Evolutionary conservation across 2,113 vertebrate species (phyloP).

Genomic region (Nannobrachium achirus): DNA sequence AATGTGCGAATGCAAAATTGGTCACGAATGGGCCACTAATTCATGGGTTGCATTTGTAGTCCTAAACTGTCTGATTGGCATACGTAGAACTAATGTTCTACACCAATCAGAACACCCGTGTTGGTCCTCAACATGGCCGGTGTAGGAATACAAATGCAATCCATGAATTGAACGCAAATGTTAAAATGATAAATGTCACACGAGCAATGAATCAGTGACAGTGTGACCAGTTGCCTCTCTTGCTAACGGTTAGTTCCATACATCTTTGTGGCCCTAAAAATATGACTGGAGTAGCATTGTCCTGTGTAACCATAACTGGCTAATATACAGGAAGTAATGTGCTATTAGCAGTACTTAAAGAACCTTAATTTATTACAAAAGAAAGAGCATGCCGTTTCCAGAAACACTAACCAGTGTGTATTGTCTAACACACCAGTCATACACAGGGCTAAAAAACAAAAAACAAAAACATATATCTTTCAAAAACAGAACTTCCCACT

Average conservation of each 20-base stretch:
- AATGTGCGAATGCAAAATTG: too few species aligned
- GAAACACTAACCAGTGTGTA: neutral
- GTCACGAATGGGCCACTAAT: too few species aligned
- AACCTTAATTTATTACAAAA: neutral
- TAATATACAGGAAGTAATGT: neutral
- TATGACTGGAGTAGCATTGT: constrained; percentile 21
- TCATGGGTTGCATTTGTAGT: too few species aligned
- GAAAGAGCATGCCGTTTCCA: neutral
- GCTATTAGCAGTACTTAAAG: neutral
- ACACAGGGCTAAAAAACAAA: neutral
- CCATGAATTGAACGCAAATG: constrained; percentile 26
- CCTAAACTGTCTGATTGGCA: too few species aligned
- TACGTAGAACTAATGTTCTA: too few species aligned
- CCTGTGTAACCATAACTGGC: neutral
- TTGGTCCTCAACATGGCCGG: too few species aligned
- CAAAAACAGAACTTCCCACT: constrained; percentile 28
- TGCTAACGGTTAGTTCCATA: neutral
- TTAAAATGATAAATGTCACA: constrained; percentile 22
- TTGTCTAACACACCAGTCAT: constrained; percentile 13
- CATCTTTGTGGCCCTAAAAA: neutral
- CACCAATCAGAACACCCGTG: too few species aligned
- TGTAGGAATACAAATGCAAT: constrained; percentile 30
- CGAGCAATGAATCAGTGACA: constrained; percentile 23
- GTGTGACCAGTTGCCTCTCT: constrained; percentile 7
- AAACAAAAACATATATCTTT: neutral